Evolutionary conservation across 2,888 invertebrate genomes (phyloP), one percentile per base, ranked within the genome.

Genomic region (Orthosia cruda): DNA sequence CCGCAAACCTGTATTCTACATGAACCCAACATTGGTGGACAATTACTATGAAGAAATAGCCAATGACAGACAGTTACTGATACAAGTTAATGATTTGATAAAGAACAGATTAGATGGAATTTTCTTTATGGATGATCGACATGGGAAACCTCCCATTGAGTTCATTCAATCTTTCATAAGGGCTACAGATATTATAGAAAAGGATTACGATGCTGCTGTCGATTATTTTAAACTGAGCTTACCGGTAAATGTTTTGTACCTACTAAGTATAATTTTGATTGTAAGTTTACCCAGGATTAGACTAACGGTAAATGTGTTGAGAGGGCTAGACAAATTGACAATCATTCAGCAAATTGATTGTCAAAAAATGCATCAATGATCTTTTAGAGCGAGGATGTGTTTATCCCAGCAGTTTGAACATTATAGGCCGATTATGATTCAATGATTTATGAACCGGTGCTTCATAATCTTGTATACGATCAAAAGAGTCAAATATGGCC

Each of bases 1-100:
- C 13, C 77, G 66, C 26, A 89, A 88, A 79, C 85, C 91, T 58
- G 63, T 90, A 0, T 89, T 90, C 57, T 88, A 81, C 50, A 68
- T 86, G 55, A 70, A 74, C 65, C 64, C 78, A 11, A 77, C 83
- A 18, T 69, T 91, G 50, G 12, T 83, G 23, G 74, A 85, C 70
- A 81, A 90, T 63, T 87, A 88, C 50, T 73, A 80, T 61, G 54
- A 73, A 66, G 68, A 68, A 12, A 32, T 26, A 4, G 69, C 79
- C 1, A 83, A 67, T 3, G 84, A 88, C 62, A 73, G 85, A 57
- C 76, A 85, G 45, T 63, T 91, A n/a, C 63, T 89, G 54, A 58
- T 77, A 50, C 69, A 83, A 63, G 86, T 87, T 16, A 52, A 67
- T n/a, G 74, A 87, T 47, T 63, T 89, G 50, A 81, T 88, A 23